Base-by-base conservation (phyloP, 2,113 vertebrate genomes). In the Oriolus oriolus region DNA sequence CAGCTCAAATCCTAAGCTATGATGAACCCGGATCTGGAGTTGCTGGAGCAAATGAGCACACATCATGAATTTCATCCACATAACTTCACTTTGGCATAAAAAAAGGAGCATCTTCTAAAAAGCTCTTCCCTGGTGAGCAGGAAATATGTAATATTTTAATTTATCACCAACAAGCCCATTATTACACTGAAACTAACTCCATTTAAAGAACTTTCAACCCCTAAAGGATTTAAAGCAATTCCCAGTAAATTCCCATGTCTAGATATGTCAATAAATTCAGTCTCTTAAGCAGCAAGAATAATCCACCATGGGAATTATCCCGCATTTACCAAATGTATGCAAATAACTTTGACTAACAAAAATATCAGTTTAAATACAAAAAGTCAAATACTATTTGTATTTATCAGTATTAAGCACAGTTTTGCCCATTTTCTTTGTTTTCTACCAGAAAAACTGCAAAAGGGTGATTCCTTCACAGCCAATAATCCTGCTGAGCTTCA, bases 351-450 rank as follows among this genome's bases (percentile, higher is more conserved):
- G 74, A 91, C 63, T 35, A 89, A 88, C 52, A 96, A 80, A 93
- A 79, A 13, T 21, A 76, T 7, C 13, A 35, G 10, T 74, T 85
- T 54, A 77, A 93, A 75, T 76, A 45, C 10, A 61, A 70, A 81
- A 54, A 47, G 17, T 60, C 44, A 88, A 71, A 63, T 16, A 33
- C 39, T 94, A 82, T 50, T 71, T 66, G 27, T 80, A 71, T 77
- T 75, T 80, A 66, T 52, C 56, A 49, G 26, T 35, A 77, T n/a
- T 39, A 70, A 70, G 39, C 35, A 60, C 4, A n/a, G 23, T 84
- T 75, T 70, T 66, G 30, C 23, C 69, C 73, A 60, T 90, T 74
- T 93, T 45, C 73, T 92, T 95, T 90, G 47, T 91, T 96, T 96
- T 50, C 59, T 66, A 90, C 16, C 41, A 64, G 87, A 87, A 53